A percentile compares a stretch with the other conserved stretches of the same genome.
phyloP scores from a whole-genome alignment of 2,888 invertebrate species.

The Agriopis leucophaearia region DNA sequence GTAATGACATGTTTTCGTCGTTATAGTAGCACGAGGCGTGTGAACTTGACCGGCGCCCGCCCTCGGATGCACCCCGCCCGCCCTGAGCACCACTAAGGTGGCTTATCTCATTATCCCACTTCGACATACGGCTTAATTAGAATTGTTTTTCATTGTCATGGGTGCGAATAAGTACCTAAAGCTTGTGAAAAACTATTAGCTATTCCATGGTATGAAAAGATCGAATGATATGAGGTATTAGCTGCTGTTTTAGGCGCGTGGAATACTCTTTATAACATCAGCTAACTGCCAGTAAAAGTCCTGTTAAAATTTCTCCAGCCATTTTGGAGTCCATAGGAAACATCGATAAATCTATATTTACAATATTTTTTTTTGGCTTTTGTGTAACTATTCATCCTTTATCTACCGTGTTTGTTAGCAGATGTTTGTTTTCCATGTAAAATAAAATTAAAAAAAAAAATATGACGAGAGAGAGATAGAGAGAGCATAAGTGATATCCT shows the following conservation, averaged over 20 bases:
- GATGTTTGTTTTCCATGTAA: too few species aligned
- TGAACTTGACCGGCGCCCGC: slow-evolving; percentile 61
- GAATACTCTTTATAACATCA: not conserved
- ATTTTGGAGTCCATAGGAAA: too few species aligned
- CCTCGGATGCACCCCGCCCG: slow-evolving; percentile 39
- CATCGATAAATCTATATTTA: too few species aligned
- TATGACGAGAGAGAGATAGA: too few species aligned
- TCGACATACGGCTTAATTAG: slow-evolving; percentile 29
- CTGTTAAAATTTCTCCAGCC: too few species aligned
- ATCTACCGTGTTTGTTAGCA: too few species aligned
- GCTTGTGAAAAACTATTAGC: not conserved
- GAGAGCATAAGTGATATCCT: not conserved
- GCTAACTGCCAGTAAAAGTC: too few species aligned
- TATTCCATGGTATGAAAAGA: not conserved
- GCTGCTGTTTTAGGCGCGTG: not conserved
- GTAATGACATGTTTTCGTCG: slow-evolving; percentile 19
- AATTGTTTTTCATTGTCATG: slow-evolving; percentile 19
- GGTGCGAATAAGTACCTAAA: not conserved
- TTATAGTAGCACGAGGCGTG: slow-evolving; percentile 47
- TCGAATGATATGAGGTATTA: not conserved
- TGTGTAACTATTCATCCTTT: too few species aligned
- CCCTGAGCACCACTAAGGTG: slow-evolving; percentile 31
- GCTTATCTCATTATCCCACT: slow-evolving; percentile 40
- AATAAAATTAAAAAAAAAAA: too few species aligned
- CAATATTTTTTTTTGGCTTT: too few species aligned